Conservation (phyloP, 1,140 invertebrate species). For the Psix sp. region DNA sequence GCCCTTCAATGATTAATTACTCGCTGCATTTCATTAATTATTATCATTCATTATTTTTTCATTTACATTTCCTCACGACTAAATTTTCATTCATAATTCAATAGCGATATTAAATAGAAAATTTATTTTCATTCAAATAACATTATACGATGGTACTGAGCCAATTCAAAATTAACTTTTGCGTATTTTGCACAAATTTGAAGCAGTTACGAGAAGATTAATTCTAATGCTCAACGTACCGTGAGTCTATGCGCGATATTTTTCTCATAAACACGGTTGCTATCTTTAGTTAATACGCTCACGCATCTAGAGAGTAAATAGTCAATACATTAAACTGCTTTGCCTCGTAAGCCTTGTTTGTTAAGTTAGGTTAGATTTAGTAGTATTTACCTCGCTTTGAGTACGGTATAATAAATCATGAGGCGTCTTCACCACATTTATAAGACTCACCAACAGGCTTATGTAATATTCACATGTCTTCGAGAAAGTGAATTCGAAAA, state of each 20-base stretch:
- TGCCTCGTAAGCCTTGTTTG: slow-evolving; percentile 50
- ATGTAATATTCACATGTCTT: slow-evolving; percentile 2
- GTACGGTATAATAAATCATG: slow-evolving; percentile 44
- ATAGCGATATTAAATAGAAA: no score
- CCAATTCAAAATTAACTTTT: no score
- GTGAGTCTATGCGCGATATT: slow-evolving; percentile 19
- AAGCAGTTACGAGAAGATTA: neutral
- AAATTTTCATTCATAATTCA: no score
- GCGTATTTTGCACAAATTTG: neutral
- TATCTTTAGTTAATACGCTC: slow-evolving; percentile 37
- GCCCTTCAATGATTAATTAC: no score
- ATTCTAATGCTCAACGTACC: neutral
- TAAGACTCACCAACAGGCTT: neutral
- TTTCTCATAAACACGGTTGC: slow-evolving; percentile 37
- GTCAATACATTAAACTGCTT: slow-evolving; percentile 56
- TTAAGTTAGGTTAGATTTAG: slow-evolving; percentile 57
- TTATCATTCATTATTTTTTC: no score
- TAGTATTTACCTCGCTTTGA: slow-evolving; percentile 55
- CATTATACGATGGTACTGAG: no score
- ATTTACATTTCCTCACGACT: no score
- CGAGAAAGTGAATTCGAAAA: no score
- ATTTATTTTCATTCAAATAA: no score
- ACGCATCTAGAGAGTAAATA: slow-evolving; percentile 34
- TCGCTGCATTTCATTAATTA: no score
- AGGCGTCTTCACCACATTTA: slow-evolving; percentile 15